phyloP scores from a whole-genome alignment of 2,888 invertebrate genomes.

The Leptinotarsa tumamoca region DNA sequence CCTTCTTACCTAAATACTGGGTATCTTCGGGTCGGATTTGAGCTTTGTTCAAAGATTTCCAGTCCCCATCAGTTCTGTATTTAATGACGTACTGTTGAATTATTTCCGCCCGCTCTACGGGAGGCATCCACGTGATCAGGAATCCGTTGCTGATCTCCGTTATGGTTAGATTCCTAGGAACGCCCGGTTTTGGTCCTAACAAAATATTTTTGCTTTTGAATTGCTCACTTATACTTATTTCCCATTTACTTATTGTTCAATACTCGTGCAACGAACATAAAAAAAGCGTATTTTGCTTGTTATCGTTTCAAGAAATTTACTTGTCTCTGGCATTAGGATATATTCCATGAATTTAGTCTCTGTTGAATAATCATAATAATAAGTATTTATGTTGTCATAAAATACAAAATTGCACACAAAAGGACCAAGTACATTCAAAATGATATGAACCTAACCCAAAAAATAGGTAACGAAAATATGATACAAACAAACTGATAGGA shows the following conservation, averaged over 20 bases:
- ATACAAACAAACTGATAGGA: too few species aligned
- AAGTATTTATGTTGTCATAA: too few species aligned
- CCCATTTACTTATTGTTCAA: not conserved
- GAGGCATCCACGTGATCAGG: conserved; percentile 90
- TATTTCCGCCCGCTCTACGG: conserved; percentile 79
- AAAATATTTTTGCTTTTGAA: conserved; percentile 27
- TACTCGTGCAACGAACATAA: not conserved
- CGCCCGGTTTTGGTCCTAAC: conserved; percentile 90
- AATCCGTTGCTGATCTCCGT: conserved; percentile 91
- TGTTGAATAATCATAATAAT: too few species aligned
- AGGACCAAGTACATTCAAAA: too few species aligned
- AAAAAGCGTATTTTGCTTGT: not conserved
- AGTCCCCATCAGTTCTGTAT: conserved; percentile 89
- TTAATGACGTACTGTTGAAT: conserved; percentile 92
- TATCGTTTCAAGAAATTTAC: conserved; percentile 8
- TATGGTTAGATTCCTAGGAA: conserved; percentile 90
- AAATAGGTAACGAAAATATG: too few species aligned
- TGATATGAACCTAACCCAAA: too few species aligned
- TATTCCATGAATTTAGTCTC: too few species aligned
- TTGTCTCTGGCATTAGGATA: too few species aligned
- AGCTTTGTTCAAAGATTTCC: conserved; percentile 89
- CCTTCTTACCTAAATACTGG: conserved; percentile 80
- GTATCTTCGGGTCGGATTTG: conserved; percentile 91
- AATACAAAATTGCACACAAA: too few species aligned
- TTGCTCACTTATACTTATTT: not conserved